A percentile compares a stretch with the other conserved stretches of the same genome.
Conservation (phyloP, 2,797 vertebrate genomes). For the Peromyscus attwateri region DNA sequence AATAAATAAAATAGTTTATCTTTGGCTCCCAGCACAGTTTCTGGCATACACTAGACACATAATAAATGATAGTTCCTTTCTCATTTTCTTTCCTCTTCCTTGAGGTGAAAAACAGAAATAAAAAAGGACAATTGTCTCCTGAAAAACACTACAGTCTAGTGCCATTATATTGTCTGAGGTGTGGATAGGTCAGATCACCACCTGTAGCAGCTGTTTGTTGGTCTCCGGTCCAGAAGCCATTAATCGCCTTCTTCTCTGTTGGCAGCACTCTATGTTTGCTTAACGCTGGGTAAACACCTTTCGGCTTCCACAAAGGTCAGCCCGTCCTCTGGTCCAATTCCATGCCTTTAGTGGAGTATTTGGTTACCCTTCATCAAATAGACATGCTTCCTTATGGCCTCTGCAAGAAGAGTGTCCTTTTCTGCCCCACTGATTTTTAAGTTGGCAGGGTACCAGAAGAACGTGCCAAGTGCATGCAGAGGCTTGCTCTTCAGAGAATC, state of each 20-base stretch:
- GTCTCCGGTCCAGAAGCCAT: neutral
- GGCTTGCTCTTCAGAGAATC: neutral
- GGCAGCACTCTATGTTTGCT: neutral
- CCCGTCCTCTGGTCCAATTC: neutral
- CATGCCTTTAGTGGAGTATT: neutral
- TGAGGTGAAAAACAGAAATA: slow-evolving; percentile 50
- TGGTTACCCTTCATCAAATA: slow-evolving; percentile 44
- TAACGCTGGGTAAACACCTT: slow-evolving; percentile 14
- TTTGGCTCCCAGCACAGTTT: slow-evolving; percentile 37
- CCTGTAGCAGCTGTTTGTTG: neutral
- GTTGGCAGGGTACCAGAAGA: neutral
- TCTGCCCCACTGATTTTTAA: neutral
- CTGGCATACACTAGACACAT: slow-evolving; percentile 61
- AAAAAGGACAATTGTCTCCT: slow-evolving; percentile 54
- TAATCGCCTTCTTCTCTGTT: neutral
- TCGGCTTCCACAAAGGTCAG: neutral
- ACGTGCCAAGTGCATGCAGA: neutral
- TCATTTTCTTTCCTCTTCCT: slow-evolving; percentile 59
- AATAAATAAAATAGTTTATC: slow-evolving; percentile 66
- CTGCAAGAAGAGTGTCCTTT: neutral
- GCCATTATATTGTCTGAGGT: slow-evolving; percentile 7
- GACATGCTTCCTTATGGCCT: neutral
- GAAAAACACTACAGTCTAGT: slow-evolving; percentile 15
- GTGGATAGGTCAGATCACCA: neutral
- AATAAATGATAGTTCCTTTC: slow-evolving; percentile 60